Conservation (phyloP, 2,113 vertebrate genomes). For the Haliaeetus leucogaster region DNA sequence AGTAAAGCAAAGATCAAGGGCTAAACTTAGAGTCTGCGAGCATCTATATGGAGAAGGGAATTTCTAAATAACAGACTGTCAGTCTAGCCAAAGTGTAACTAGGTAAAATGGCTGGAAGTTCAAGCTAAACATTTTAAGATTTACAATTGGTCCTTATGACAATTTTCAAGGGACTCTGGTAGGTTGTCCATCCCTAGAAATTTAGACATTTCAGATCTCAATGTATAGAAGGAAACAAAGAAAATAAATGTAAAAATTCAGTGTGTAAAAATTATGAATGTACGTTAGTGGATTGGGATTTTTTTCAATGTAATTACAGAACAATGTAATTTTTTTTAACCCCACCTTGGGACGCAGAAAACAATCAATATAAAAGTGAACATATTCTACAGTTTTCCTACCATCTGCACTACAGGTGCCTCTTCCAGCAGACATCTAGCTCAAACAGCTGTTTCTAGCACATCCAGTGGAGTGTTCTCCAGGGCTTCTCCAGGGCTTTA, state of each 20-base stretch:
- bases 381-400: neutral
- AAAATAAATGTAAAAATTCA: neutral
- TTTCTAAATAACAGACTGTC: neutral
- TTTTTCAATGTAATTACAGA: conserved; percentile 3
- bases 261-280: neutral
- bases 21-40: neutral
- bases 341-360: neutral
- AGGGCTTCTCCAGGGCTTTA: neutral
- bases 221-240: neutral
- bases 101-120: neutral
- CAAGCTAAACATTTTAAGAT: neutral
- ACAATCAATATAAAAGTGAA: neutral
- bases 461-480: neutral
- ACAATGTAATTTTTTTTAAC: neutral
- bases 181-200: neutral
- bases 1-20: conserved; percentile 40
- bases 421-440: neutral
- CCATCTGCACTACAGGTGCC: conserved; percentile 8
- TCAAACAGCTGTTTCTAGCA: neutral
- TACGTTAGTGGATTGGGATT: neutral
- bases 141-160: neutral
- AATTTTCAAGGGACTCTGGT: neutral
- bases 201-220: neutral
- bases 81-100: neutral
- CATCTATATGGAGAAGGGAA: neutral